Evolutionary conservation across 2,888 invertebrate genomes (phyloP), one percentile per base, ranked within the genome.

Genomic region (Belgica antarctica): DNA sequence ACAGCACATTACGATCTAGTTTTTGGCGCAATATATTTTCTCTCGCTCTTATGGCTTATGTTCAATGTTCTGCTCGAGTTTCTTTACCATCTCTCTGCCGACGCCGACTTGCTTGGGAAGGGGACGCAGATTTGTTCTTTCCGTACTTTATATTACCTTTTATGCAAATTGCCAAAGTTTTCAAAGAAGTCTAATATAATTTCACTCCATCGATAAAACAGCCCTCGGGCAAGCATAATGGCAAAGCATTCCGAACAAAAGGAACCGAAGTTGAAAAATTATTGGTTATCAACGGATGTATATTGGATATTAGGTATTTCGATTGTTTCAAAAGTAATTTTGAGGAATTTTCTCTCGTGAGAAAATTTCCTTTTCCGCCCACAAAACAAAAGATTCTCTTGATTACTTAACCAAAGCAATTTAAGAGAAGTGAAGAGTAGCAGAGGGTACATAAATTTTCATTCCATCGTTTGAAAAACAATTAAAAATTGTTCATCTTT

Each of bases 401-500:
- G 52, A 52, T 22, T 52, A 52, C 52, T 22, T 52, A 52, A 52
- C 52, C 52, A 22, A 4, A 52, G 19, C 52, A 52, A 8, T 22
- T 52, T 31, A n/a, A n/a, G n/a, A 41, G n/a, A 41, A 12, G 41
- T 2, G n/a, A 41, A 41, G 41, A 10, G 41, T 41, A 52, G 52
- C 17, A 52, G 52, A 17, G 52, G 52, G 17, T 17, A 22, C 52
- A 52, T 52, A 52, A 52, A 52, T 52, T 52, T 27, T 17, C 27
- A 27, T 63, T 24, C n/a, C n/a, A n/a, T n/a, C 24, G 36, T 63
- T 66, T 47, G 65, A 46, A 66, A 66, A 66, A 66, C 65, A 66
- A 66, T 66, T 66, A 66, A 47, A 63, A 66, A 47, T 36, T 66
- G 17, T 52, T 52, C 52, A 12, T 41, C 41, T n/a, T 22, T 52